Evolutionary conservation across 2,113 vertebrate species (phyloP).

Genomic region (Myiagra hebetior): DNA sequence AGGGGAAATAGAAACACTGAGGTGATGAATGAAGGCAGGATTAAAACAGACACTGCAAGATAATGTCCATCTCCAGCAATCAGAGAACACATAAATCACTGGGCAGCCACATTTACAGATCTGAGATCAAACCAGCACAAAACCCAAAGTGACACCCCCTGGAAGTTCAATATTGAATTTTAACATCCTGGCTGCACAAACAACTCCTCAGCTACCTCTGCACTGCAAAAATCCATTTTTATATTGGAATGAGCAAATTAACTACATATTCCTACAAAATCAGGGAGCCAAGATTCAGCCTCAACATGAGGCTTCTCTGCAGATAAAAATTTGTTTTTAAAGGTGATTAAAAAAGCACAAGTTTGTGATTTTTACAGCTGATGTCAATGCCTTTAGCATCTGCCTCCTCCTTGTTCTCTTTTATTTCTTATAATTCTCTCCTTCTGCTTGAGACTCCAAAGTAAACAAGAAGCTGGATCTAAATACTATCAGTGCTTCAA

Average conservation of each 20-base stretch:
- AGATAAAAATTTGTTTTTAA: background rate
- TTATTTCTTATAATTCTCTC: background rate
- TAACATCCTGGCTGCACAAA: background rate
- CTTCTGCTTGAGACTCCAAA: background rate
- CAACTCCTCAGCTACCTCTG: background rate
- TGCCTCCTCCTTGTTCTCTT: background rate
- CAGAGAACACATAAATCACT: background rate
- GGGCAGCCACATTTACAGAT: background rate
- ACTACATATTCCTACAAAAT: background rate
- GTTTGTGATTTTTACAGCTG: background rate
- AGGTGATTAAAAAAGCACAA: background rate
- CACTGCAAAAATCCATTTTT: background rate
- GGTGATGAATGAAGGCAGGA: slow-evolving; percentile 12
- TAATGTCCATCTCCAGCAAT: background rate
- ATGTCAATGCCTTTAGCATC: background rate
- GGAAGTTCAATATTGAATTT: background rate
- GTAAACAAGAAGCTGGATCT: background rate
- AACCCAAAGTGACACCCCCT: background rate
- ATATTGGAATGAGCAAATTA: background rate
- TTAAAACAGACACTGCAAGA: slow-evolving; percentile 13
- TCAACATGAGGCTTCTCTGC: background rate
- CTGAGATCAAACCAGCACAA: background rate
- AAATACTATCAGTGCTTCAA: background rate
- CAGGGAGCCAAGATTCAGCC: background rate
- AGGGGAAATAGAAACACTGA: background rate